Conservation (phyloP, 2,888 invertebrate species). For the Xestoiulus laeticollis region DNA sequence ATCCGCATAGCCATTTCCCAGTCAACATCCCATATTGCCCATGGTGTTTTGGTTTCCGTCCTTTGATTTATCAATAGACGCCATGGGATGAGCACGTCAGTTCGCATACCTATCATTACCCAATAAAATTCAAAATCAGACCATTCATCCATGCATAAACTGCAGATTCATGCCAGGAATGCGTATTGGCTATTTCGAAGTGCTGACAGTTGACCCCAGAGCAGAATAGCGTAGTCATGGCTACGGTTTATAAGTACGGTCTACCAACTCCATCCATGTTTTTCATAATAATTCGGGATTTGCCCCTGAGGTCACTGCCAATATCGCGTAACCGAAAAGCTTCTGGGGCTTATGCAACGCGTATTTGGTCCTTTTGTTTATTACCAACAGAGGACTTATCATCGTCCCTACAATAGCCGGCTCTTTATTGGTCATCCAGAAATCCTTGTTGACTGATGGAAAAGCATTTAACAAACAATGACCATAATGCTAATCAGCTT, state of each 20-base stretch:
- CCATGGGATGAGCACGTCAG: background rate
- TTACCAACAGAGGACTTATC: background rate
- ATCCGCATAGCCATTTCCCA: background rate
- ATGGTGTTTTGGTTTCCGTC: background rate
- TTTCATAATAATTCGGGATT: background rate
- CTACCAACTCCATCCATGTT: background rate
- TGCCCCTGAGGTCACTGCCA: background rate
- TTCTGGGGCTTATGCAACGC: background rate
- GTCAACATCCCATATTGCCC: background rate
- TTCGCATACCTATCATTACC: constrained; percentile 4
- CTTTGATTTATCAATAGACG: background rate
- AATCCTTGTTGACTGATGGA: background rate
- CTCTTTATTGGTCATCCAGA: background rate
- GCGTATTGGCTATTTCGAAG: constrained; percentile 7
- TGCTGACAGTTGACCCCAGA: background rate
- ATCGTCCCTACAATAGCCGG: background rate
- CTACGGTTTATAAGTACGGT: background rate
- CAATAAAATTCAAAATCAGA: constrained; percentile 7
- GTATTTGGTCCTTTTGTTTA: background rate
- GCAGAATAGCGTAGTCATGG: background rate
- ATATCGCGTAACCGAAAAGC: background rate
- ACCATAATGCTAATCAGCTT: constrained; percentile 11
- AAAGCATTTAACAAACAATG: background rate
- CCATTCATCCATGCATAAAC: background rate
- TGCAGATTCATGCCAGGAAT: constrained; percentile 21